phyloP scores from a whole-genome alignment of 1,140 invertebrate species.

The Lordiphosa mommai region DNA sequence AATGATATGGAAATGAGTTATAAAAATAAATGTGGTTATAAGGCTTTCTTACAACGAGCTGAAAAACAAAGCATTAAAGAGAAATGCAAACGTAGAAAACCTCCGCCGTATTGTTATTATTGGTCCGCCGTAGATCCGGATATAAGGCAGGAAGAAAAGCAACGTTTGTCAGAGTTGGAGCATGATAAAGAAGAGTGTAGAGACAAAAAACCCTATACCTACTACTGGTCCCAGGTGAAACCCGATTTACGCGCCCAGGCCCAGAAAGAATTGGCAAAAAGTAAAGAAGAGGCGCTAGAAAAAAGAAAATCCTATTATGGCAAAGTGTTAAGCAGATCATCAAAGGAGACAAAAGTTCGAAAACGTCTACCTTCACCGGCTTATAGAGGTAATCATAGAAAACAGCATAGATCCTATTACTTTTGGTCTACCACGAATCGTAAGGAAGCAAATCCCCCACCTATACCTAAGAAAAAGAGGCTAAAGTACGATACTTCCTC shows the following conservation, averaged over 20 bases:
- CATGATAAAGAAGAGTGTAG: not conserved
- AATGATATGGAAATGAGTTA: slow-evolving; percentile 3
- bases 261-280: not conserved
- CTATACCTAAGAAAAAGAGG: not conserved
- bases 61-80: not conserved
- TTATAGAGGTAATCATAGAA: not conserved
- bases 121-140: slow-evolving; percentile 21
- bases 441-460: not conserved
- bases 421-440: not conserved
- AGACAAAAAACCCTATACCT: not conserved
- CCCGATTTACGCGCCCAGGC: not conserved
- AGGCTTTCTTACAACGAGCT: slow-evolving; percentile 7
- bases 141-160: slow-evolving; percentile 2
- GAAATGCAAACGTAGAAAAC: slow-evolving; percentile 3
- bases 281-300: not conserved
- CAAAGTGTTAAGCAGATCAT: not conserved
- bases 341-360: not conserved
- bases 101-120: slow-evolving; percentile 13
- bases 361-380: not conserved
- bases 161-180: not conserved
- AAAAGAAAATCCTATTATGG: not conserved
- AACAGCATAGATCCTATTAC: not conserved
- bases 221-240: not conserved
- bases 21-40: not conserved
- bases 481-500: not conserved